Base-by-base conservation (phyloP, 2,888 invertebrate genomes). In the Ochropleura leucogaster region DNA sequence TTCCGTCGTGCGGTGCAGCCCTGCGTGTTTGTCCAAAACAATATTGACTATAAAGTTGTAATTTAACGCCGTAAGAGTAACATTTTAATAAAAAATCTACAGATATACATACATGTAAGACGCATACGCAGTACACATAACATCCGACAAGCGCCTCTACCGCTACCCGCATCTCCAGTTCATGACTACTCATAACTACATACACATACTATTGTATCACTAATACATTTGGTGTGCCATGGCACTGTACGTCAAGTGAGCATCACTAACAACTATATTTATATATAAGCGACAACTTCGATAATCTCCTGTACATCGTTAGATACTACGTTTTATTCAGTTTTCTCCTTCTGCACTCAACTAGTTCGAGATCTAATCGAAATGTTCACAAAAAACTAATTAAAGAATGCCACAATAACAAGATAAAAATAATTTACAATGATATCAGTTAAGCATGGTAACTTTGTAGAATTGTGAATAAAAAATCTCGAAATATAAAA, bases 191-290 rank as follows among this genome's bases (percentile, higher is more conserved):
- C 81, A 77, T 82, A 83, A 86, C 86, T 87, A 90, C 87, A 83
- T 87, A 86, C 85, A 84, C 85, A 85, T 85, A 82, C 80, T 77
- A 83, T 84, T 82, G 87, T 90, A 89, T 84, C 83, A 82, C 85
- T 92, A 90, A 90, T 88, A 90, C 89, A 90, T 90, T 92, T 92
- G 93, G 92, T 92, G 93, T 91, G 90, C 92, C 80, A 93, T 93
- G 93, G 93, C 93, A 93, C 93, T 87, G 84, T 88, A 85, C 83
- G 83, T 86, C 87, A 86, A 80, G 87, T 89, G 89, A 90, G 90
- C 90, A 86, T 88, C 87, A 90, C 90, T 88, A 89, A 89, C 82
- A 85, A 87, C 86, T 89, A 89, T 89, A 86, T 88, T 82, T 84
- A 80, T 82, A 87, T 82, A 84, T 76, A 84, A 80, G 82, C 83